Evolutionary conservation across 37 sponge, comb jelly and placozoan species (phyloP).

Genomic region (Lycopodina hypogea): DNA sequence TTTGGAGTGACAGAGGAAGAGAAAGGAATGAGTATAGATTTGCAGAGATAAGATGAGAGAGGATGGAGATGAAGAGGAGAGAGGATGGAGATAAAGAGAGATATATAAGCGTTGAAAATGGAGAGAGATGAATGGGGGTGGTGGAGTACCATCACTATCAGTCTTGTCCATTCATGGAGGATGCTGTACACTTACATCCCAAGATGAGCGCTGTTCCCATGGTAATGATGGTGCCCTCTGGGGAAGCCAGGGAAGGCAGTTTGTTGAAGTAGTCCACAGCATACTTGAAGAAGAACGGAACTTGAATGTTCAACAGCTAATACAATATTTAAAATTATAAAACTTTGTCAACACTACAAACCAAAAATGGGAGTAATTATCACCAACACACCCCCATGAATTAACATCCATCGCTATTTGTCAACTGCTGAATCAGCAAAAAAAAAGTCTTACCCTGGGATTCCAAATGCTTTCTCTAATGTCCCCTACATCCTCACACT

Average conservation of each 20-base stretch:
- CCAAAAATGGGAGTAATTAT: background rate
- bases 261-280: conserved; percentile 78
- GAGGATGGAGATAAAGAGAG: background rate
- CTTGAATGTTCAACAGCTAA: conserved; percentile 81
- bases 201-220: conserved; percentile 77
- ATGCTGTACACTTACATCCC: conserved; percentile 58
- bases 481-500: no score
- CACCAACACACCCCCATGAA: no score
- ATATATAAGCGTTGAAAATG: background rate
- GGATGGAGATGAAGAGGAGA: background rate
- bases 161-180: background rate
- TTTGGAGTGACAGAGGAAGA: background rate
- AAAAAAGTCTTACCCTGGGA: no score
- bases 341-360: background rate
- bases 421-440: no score
- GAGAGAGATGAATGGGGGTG: background rate
- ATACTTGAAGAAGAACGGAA: conserved; percentile 93
- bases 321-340: background rate
- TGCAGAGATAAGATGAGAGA: background rate
- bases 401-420: no score
- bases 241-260: conserved; percentile 50
- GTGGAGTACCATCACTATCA: background rate
- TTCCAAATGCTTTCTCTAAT: no score
- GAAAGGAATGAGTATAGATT: background rate
- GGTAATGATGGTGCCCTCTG: conserved; percentile 73